These are phyloP conservation scores for Himantopus leucocephalus DNA, from an alignment of 2,113 vertebrate genomes.

Conservation along the genomic window DNA sequence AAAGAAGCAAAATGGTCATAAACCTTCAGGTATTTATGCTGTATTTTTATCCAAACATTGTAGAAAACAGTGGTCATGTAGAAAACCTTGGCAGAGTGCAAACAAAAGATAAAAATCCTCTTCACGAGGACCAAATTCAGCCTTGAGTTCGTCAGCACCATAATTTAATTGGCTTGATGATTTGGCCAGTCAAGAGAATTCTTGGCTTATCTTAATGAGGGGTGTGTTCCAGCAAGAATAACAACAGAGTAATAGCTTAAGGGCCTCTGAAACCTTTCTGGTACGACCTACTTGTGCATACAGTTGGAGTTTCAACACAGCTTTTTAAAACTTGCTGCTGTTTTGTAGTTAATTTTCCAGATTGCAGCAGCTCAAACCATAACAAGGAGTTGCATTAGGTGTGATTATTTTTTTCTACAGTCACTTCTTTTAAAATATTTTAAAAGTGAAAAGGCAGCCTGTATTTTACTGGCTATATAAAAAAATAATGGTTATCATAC, in stretches of 20 bases:
- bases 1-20: slow-evolving; percentile 28
- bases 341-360: not conserved
- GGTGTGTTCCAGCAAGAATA: slow-evolving; percentile 15
- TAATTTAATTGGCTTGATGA: slow-evolving; percentile 12
- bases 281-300: not conserved
- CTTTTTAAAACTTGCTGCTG: not conserved
- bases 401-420: not conserved
- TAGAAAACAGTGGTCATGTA: not conserved
- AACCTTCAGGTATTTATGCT: slow-evolving; percentile 63
- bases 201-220: slow-evolving; percentile 40
- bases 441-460: not conserved
- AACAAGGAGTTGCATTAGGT: not conserved
- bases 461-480: not conserved
- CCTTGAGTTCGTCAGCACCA: not conserved
- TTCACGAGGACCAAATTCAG: not conserved
- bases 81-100: not conserved
- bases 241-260: not conserved
- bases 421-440: not conserved
- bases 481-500: not conserved
- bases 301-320: not conserved
- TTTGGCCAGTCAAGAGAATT: slow-evolving; percentile 11
- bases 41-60: not conserved
- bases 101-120: not conserved
- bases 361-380: not conserved
- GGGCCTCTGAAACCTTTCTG: not conserved